Base-by-base conservation (phyloP, 1,140 invertebrate species). In the Campoletis sonorensis region DNA sequence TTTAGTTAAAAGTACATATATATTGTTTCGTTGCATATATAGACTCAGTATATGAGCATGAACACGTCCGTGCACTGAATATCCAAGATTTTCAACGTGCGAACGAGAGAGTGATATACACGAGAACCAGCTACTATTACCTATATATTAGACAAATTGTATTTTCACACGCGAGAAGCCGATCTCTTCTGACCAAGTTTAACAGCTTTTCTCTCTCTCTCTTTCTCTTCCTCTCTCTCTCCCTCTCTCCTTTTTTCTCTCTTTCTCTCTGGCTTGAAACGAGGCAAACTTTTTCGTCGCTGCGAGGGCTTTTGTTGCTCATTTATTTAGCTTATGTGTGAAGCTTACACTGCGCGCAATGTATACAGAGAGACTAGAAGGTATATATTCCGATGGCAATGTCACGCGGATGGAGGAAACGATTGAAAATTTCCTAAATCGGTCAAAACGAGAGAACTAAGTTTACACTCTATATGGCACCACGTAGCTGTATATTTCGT, bases 151-250 rank as follows among this genome's bases (percentile, higher is more conserved):
- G 61, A 71, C 81, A 79, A 82, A 82, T 82, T 82, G 81, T 82
- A 75, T 82, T 82, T 82, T 82, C 81, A 82, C 81, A 82, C 81
- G 81, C 81, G 70, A 82, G 67, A 73, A 73, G 77, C 61, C 70
- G 68, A 75, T 82, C 30, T 78, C 33, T 4, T 4, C 51, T 37
- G 33, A 15, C 27, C 30, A 33, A 21, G 73, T 3, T n/a, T 26
- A 37, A 23, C 27, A 33, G 37, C 33, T 40, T 58, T 54, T 26
- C 72, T 49, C 16, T 54, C 27, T 23, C n/a, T n/a, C n/a, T n/a
- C n/a, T n/a, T n/a, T n/a, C n/a, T n/a, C n/a, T n/a, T n/a, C n/a
- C n/a, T n/a, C n/a, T n/a, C n/a, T n/a, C n/a, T n/a, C n/a, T n/a
- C n/a, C n/a, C n/a, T n/a, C n/a, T n/a, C n/a, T n/a, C n/a, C n/a